A percentile compares a stretch with the other conserved stretches of the same genome.
Conservation (phyloP, 2,797 vertebrate species). For the Sebastes flavidus region DNA sequence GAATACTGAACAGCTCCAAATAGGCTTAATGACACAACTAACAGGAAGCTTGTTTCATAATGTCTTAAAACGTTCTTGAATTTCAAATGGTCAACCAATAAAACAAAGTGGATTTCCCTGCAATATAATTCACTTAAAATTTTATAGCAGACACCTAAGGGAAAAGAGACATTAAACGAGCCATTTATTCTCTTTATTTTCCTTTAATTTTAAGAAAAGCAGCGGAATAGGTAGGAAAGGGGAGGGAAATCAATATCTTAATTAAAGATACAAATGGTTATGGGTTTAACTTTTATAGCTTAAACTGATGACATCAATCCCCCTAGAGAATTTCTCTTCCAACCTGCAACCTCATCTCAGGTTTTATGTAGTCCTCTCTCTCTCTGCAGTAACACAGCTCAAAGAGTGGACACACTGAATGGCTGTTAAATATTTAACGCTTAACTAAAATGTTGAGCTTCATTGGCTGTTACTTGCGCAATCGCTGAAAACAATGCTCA, state of each 20-base stretch:
- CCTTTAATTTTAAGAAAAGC: neutral
- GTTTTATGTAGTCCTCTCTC: neutral
- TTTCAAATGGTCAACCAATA: neutral
- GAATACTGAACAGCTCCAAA: neutral
- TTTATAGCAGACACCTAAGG: neutral
- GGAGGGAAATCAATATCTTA: neutral
- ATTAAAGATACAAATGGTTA: conserved; percentile 8
- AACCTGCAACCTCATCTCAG: neutral
- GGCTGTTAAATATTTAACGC: neutral
- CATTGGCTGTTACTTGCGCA: neutral
- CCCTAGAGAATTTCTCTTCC: neutral
- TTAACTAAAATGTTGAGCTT: neutral
- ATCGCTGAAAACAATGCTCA: neutral
- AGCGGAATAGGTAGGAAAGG: neutral
- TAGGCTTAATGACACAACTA: neutral
- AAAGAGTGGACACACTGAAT: neutral
- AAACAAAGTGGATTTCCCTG: neutral
- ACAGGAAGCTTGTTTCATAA: neutral
- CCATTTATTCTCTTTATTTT: neutral
- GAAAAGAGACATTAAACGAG: neutral
- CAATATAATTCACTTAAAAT: neutral
- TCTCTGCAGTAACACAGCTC: neutral
- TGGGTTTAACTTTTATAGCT: neutral
- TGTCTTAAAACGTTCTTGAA: neutral
- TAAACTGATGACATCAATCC: neutral